Evolutionary conservation across 1,140 invertebrate species (phyloP).

Genomic region (Drosophila nebulosa): DNA sequence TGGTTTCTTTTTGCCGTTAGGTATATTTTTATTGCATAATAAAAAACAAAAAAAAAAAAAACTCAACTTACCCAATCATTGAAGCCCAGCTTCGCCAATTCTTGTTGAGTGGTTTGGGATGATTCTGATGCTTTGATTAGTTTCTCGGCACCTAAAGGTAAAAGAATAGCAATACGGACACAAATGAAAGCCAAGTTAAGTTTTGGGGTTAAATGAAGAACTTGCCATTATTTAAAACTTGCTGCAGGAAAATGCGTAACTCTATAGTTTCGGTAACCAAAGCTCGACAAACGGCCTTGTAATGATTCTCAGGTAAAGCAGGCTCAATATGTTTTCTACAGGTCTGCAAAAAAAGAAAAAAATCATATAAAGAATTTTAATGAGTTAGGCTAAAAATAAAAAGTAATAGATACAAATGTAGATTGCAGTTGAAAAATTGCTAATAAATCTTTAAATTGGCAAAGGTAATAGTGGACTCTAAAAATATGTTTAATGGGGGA

Average conservation of each 20-base stretch:
- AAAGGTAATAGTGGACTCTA: no score
- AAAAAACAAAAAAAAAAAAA: no score
- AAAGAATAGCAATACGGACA: background rate
- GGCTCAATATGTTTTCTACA: conserved; percentile 77
- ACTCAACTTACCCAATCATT: conserved; percentile 89
- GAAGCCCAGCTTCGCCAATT: conserved; percentile 90
- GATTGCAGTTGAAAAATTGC: no score
- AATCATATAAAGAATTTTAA: background rate
- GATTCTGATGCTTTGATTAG: conserved; percentile 83
- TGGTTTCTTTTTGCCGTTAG: background rate
- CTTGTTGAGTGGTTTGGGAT: conserved; percentile 84
- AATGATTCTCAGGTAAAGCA: conserved; percentile 87
- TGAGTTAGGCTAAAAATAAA: no score
- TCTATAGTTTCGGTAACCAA: conserved; percentile 94
- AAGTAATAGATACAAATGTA: no score
- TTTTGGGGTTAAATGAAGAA: background rate
- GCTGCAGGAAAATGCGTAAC: conserved; percentile 93
- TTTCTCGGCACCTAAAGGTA: conserved; percentile 81
- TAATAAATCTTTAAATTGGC: no score
- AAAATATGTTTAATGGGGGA: no score
- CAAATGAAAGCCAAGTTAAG: background rate
- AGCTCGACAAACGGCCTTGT: conserved; percentile 94
- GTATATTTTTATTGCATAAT: conserved; percentile 6
- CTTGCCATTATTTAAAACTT: conserved; percentile 85
- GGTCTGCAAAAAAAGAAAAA: conserved; percentile 28